A percentile compares a stretch with the other conserved stretches of the same genome.
These are phyloP conservation scores for Capreolus pygargus DNA, from an alignment of 2,113 vertebrate species.

Conservation along the genomic window DNA sequence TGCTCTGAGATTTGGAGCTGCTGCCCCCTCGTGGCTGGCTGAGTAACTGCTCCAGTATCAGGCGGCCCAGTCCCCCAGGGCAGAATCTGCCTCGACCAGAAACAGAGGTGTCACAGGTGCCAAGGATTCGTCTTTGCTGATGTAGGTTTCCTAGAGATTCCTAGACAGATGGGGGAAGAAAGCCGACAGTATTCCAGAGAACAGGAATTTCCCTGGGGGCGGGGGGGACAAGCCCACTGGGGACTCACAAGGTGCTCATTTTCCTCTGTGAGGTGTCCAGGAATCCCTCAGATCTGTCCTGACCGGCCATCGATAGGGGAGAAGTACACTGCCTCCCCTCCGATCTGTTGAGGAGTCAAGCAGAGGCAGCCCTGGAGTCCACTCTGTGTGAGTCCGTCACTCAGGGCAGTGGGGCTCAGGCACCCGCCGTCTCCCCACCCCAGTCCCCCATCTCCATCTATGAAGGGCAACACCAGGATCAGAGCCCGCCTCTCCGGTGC, in stretches of 20 bases:
- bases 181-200: accelerated
- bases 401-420: background rate
- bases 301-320: background rate
- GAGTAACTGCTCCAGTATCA: background rate
- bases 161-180: background rate
- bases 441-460: background rate
- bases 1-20: background rate
- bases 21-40: background rate
- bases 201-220: background rate
- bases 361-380: background rate
- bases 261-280: background rate
- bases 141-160: background rate
- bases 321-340: no score
- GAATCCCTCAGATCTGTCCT: background rate
- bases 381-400: background rate
- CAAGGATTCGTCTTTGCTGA: background rate
- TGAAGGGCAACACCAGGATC: background rate
- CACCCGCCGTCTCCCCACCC: background rate
- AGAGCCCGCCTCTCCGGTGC: background rate
- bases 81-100: background rate
- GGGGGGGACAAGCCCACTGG: background rate
- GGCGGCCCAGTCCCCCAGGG: accelerated
- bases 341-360: background rate
- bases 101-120: background rate
- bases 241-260: background rate